These are phyloP conservation scores for Parnassius mnemosyne DNA, from an alignment of 2,888 invertebrate genomes.

Conservation along the genomic window DNA sequence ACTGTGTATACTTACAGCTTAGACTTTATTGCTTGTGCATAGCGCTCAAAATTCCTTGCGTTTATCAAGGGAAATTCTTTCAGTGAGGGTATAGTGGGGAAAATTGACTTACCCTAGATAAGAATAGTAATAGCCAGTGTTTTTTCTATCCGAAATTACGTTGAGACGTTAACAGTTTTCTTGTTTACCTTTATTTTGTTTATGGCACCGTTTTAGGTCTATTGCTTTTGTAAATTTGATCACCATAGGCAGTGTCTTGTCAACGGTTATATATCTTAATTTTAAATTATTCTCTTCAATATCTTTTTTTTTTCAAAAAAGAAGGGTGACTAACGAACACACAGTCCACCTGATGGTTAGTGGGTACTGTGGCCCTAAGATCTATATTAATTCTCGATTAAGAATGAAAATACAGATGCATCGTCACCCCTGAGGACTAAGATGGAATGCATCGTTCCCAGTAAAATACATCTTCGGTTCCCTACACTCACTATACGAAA, in stretches of 20 bases:
- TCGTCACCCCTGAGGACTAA: too few relatives aligned
- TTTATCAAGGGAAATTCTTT: conserved; percentile 29
- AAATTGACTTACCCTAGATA: conserved; percentile 79
- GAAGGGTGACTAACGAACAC: too few relatives aligned
- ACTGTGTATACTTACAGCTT: conserved; percentile 23
- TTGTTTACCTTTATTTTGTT: conserved; percentile 72
- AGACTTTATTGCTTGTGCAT: conserved; percentile 28
- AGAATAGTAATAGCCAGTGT: conserved; percentile 70
- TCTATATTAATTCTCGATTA: too few relatives aligned
- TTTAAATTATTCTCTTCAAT: too few relatives aligned
- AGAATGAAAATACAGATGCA: too few relatives aligned
- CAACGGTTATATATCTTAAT: too few relatives aligned
- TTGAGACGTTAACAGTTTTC: conserved; percentile 63
- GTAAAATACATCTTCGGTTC: too few relatives aligned
- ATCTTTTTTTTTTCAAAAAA: too few relatives aligned
- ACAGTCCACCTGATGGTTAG: too few relatives aligned
- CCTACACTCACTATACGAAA: too few relatives aligned
- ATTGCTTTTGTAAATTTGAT: conserved; percentile 18
- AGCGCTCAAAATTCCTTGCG: conserved; percentile 36
- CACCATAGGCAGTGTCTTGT: background rate
- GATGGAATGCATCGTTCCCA: too few relatives aligned
- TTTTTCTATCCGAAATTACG: conserved; percentile 69
- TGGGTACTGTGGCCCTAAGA: too few relatives aligned
- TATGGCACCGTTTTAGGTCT: conserved; percentile 5
- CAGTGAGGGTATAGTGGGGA: conserved; percentile 55